These are phyloP conservation scores for Coelopa frigida DNA, from an alignment of 1,140 invertebrate species.

Conservation along the genomic window DNA sequence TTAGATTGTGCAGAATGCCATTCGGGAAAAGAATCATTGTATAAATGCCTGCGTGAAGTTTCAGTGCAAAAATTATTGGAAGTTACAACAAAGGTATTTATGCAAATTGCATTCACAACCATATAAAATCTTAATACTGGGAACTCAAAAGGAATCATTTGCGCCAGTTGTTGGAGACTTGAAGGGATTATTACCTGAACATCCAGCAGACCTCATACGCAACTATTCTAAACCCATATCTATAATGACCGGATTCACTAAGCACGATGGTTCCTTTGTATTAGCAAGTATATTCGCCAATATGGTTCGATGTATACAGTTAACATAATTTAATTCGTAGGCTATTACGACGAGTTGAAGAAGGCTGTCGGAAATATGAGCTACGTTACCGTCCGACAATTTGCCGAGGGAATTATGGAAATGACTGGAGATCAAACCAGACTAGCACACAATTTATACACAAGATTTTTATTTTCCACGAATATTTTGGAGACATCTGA, in stretches of 20 bases:
- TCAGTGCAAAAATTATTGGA: slow-evolving; percentile 21
- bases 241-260: slow-evolving; percentile 35
- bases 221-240: slow-evolving; percentile 20
- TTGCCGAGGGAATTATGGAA: slow-evolving; percentile 20
- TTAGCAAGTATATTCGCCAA: slow-evolving; percentile 30
- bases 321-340: too few species aligned
- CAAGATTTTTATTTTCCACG: slow-evolving; percentile 23
- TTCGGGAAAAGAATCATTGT: slow-evolving; percentile 11
- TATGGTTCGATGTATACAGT: too few species aligned
- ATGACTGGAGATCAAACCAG: slow-evolving; percentile 20
- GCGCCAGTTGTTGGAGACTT: slow-evolving; percentile 28
- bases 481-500: slow-evolving; percentile 20
- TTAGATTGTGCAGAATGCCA: slow-evolving; percentile 23
- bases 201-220: slow-evolving; percentile 20
- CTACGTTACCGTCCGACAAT: slow-evolving; percentile 23
- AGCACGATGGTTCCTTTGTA: slow-evolving; percentile 39
- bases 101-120: not conserved
- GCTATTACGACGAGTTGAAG: slow-evolving; percentile 23
- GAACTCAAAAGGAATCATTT: slow-evolving; percentile 21
- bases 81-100: slow-evolving; percentile 16
- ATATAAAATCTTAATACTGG: not conserved
- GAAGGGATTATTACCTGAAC: slow-evolving; percentile 25
- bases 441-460: slow-evolving; percentile 23
- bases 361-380: slow-evolving; percentile 18
- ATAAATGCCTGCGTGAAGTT: slow-evolving; percentile 20